These are phyloP conservation scores for Dolomedes plantarius DNA, from an alignment of 2,888 invertebrate genomes.

Conservation along the genomic window DNA sequence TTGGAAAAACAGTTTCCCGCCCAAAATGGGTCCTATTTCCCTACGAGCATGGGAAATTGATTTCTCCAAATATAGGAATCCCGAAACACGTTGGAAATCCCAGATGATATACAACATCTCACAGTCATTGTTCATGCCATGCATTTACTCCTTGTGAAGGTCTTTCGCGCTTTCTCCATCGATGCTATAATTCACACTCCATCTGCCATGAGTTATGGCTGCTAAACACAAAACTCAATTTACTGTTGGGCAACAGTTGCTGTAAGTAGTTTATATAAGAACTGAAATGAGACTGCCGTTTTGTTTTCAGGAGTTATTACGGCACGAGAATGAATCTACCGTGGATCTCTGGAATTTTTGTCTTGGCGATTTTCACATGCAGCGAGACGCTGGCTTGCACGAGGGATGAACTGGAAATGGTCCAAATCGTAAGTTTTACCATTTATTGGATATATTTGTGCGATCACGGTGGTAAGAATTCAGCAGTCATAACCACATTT, in stretches of 20 bases:
- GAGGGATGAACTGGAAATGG: slow-evolving; percentile 20
- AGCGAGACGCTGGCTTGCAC: neutral
- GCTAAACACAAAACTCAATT: neutral
- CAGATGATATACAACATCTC: neutral
- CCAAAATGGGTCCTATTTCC: too few relatives aligned
- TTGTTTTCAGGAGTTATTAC: neutral
- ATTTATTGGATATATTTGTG: too few relatives aligned
- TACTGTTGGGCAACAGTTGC: neutral
- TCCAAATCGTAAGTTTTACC: slow-evolving; percentile 15
- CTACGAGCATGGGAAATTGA: too few relatives aligned
- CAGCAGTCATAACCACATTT: too few relatives aligned
- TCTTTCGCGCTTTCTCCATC: neutral
- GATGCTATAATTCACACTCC: slow-evolving; percentile 15
- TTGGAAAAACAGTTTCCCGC: too few relatives aligned
- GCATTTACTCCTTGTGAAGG: neutral
- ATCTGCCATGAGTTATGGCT: neutral
- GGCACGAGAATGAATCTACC: neutral
- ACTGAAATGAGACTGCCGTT: too few relatives aligned
- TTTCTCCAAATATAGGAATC: too few relatives aligned
- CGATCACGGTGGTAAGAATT: too few relatives aligned
- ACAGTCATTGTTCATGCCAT: neutral
- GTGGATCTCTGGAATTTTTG: neutral
- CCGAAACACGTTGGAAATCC: neutral
- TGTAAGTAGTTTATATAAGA: slow-evolving; percentile 5
- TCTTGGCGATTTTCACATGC: neutral